These are phyloP conservation scores for Stratiomys singularior DNA, from an alignment of 2,888 invertebrate species.

Conservation along the genomic window DNA sequence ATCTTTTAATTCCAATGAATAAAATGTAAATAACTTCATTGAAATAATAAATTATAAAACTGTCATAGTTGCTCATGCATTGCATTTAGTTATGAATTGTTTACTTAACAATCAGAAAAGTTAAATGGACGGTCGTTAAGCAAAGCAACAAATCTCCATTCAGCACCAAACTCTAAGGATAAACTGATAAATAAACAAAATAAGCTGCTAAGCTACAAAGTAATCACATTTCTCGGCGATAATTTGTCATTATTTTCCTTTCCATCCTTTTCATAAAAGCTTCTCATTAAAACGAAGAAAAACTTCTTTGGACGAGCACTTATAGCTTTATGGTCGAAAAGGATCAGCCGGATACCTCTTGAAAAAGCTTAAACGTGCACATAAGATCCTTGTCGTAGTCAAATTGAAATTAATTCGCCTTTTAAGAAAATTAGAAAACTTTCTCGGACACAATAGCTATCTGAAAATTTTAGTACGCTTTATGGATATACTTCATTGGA, in stretches of 20 bases:
- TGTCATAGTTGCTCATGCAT: too few relatives aligned
- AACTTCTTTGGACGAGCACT: neutral
- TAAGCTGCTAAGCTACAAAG: too few relatives aligned
- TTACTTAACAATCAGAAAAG: too few relatives aligned
- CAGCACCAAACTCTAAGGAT: too few relatives aligned
- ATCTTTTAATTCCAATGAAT: too few relatives aligned
- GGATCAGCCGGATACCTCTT: neutral
- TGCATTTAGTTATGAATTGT: too few relatives aligned
- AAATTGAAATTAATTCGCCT: constrained; percentile 46
- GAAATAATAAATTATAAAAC: too few relatives aligned
- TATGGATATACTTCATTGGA: constrained; percentile 24
- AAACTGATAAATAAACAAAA: too few relatives aligned
- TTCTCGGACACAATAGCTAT: constrained; percentile 37
- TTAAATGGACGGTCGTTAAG: too few relatives aligned
- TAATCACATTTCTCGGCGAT: neutral
- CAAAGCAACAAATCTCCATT: too few relatives aligned
- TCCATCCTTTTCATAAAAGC: neutral
- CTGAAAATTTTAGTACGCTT: constrained; percentile 20
- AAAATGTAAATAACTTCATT: too few relatives aligned
- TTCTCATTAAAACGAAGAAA: neutral
- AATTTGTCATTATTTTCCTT: neutral
- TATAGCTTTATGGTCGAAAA: neutral
- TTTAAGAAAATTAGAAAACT: constrained; percentile 43
- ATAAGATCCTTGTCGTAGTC: constrained; percentile 1
- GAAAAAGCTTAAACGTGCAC: neutral